Conservation (phyloP, 30 jellyfish, hydroid and myxozoan species). For the Nemopilema nomurai region DNA sequence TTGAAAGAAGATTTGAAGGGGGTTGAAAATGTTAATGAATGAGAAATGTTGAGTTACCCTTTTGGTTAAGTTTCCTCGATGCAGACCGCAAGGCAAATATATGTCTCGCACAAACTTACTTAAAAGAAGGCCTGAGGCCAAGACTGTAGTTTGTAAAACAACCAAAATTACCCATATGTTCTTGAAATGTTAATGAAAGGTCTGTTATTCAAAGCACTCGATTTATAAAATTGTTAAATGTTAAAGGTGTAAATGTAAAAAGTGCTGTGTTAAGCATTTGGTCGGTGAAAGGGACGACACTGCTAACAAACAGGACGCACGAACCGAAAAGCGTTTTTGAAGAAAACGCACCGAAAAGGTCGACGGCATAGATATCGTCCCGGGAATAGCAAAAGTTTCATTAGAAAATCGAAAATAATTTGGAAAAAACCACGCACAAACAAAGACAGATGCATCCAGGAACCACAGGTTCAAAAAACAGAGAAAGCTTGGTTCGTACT, state of each 20-base stretch:
- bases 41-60: neutral
- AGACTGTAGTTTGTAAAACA: neutral
- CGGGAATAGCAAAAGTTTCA: too few species aligned
- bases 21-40: neutral
- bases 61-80: neutral
- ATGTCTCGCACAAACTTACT: neutral
- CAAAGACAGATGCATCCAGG: too few species aligned
- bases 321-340: too few species aligned
- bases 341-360: too few species aligned
- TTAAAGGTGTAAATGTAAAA: slow-evolving; percentile 7
- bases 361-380: too few species aligned
- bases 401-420: too few species aligned
- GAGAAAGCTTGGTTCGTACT: too few species aligned
- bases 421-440: too few species aligned
- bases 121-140: neutral
- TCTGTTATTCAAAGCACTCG: neutral
- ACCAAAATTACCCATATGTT: neutral
- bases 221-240: neutral
- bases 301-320: too few species aligned
- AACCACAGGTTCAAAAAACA: too few species aligned
- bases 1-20: slow-evolving; percentile 3
- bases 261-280: neutral
- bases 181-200: neutral
- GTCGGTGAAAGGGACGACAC: slow-evolving; percentile 38
- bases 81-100: neutral